Evolutionary conservation across 2,113 vertebrate genomes (phyloP).

Genomic region (human): GRCh38 chr20:43012501-43013000

Average conservation of each 20-base stretch:
- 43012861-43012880: no score
- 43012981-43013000: neutral
- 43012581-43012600: neutral
- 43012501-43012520: neutral
- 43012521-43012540: neutral
- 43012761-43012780: neutral
- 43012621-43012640: neutral
- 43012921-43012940: neutral
- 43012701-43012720: no score
- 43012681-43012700: neutral
- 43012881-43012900: neutral
- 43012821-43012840: neutral
- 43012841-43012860: neutral
- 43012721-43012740: no score
- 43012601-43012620: neutral
- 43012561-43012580: neutral
- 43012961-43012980: neutral
- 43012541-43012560: neutral
- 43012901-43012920: neutral
- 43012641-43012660: neutral
- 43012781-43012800: neutral
- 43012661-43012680: fast-evolving
- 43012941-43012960: neutral
- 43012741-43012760: neutral
- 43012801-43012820: neutral